phyloP scores from a whole-genome alignment of 2,797 vertebrate species.

The Moxostoma hubbsi region DNA sequence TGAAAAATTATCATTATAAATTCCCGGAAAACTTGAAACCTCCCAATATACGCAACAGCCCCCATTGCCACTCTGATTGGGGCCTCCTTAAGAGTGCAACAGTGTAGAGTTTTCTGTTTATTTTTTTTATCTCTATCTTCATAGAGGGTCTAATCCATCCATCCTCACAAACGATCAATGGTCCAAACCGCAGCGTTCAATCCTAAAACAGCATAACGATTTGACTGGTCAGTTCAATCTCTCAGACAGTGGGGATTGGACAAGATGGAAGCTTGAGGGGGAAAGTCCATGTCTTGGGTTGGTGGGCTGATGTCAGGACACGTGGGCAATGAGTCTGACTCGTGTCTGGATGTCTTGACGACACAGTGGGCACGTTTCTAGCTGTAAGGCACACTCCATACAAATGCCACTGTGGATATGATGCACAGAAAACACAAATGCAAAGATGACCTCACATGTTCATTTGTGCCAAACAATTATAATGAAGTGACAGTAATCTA shows the following conservation, averaged over 20 bases:
- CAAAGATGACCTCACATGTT: neutral
- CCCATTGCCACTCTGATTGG: slow-evolving; percentile 14
- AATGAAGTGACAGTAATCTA: slow-evolving; percentile 12
- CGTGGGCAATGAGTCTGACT: slow-evolving; percentile 96
- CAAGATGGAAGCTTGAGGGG: slow-evolving; percentile 59
- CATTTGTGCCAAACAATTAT: too few relatives aligned
- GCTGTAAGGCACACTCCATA: slow-evolving; percentile 99
- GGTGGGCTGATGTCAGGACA: slow-evolving; percentile 89
- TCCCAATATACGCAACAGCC: neutral
- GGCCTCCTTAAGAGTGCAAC: slow-evolving; percentile 33
- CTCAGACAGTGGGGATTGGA: slow-evolving; percentile 58
- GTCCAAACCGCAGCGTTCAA: slow-evolving; percentile 37
- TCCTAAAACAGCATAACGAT: slow-evolving; percentile 54
- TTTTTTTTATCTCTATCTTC: slow-evolving; percentile 48
- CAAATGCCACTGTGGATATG: slow-evolving; percentile 87
- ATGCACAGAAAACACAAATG: slow-evolving; percentile 31
- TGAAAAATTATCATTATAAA: slow-evolving; percentile 46
- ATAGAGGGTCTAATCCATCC: slow-evolving; percentile 42
- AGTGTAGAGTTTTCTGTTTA: slow-evolving; percentile 58
- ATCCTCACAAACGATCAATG: slow-evolving; percentile 39
- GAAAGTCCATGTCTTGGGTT: slow-evolving; percentile 61
- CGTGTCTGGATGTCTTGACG: slow-evolving; percentile 97
- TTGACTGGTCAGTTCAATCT: slow-evolving; percentile 52
- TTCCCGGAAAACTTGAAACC: slow-evolving; percentile 27
- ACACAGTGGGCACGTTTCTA: slow-evolving; percentile 98